Evolutionary conservation across 1,140 invertebrate species (phyloP).

Genomic region (Drosophila trapezifrons): DNA sequence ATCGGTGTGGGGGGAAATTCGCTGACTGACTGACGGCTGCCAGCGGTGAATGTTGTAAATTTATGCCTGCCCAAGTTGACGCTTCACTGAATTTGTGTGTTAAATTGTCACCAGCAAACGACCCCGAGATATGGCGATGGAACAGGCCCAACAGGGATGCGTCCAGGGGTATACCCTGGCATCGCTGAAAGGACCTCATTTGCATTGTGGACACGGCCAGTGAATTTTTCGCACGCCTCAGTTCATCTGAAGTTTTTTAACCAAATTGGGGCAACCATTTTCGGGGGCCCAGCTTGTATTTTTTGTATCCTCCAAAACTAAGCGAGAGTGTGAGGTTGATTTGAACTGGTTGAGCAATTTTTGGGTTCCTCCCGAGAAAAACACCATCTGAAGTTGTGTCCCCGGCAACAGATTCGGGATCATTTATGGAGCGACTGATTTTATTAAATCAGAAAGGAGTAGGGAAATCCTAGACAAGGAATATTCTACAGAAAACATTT

Average conservation of each 20-base stretch:
- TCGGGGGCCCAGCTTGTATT: constrained; percentile 11
- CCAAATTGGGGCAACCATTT: constrained; percentile 47
- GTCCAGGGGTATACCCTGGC: constrained; percentile 12
- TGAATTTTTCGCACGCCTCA: constrained; percentile 64
- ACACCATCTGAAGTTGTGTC: constrained; percentile 14
- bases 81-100: constrained; percentile 78
- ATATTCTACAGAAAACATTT: background rate
- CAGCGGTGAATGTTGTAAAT: constrained; percentile 57
- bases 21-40: constrained; percentile 5
- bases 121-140: constrained; percentile 31
- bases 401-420: background rate
- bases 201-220: constrained; percentile 72
- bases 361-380: background rate
- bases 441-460: background rate
- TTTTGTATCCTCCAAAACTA: constrained; percentile 2
- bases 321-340: background rate
- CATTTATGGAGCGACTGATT: constrained; percentile 1
- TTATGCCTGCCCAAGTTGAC: constrained; percentile 74
- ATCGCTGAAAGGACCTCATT: constrained; percentile 75
- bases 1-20: constrained; percentile 23
- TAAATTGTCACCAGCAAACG: constrained; percentile 71
- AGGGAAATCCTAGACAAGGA: background rate
- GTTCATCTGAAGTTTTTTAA: constrained; percentile 51
- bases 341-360: constrained; percentile 20
- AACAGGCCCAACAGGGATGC: constrained; percentile 11